Conservation (phyloP, 2,888 invertebrate species). For the Ectobius pallidus region DNA sequence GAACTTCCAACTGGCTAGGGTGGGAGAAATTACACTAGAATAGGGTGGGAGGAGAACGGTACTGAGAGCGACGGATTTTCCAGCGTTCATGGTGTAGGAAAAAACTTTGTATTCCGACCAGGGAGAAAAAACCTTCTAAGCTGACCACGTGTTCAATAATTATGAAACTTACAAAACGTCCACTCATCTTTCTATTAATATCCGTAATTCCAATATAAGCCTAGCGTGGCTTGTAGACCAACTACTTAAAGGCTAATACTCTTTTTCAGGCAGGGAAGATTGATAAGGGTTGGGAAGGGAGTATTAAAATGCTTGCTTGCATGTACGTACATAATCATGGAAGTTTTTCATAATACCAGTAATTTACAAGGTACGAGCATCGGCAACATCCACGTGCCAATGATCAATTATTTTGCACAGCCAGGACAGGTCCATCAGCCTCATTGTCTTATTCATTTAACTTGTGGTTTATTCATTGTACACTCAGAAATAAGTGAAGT, state of each 20-base stretch:
- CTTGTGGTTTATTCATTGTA: too few relatives aligned
- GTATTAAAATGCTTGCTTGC: conserved; percentile 10
- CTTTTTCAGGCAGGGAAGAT: conserved; percentile 23
- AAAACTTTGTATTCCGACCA: background rate
- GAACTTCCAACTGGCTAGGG: too few relatives aligned
- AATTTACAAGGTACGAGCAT: conserved; percentile 16
- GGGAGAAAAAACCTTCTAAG: background rate
- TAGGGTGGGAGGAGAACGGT: background rate
- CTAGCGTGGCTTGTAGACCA: background rate
- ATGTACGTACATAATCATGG: conserved; percentile 6
- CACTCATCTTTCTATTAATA: conserved; percentile 14
- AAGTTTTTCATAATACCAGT: conserved; percentile 26
- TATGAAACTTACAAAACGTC: conserved; percentile 4
- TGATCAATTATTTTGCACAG: background rate
- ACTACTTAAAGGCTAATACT: conserved; percentile 26
- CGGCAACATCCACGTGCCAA: background rate
- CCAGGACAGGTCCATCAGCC: too few relatives aligned
- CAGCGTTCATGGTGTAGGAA: too few relatives aligned
- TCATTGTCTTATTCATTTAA: too few relatives aligned
- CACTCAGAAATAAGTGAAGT: too few relatives aligned
- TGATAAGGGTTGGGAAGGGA: background rate
- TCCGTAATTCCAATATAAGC: conserved; percentile 28
- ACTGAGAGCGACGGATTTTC: too few relatives aligned
- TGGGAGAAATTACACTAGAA: background rate
- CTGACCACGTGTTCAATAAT: conserved; percentile 1